Base-by-base conservation (phyloP, 2,888 invertebrate species). In the Tromatobia lineatoria region DNA sequence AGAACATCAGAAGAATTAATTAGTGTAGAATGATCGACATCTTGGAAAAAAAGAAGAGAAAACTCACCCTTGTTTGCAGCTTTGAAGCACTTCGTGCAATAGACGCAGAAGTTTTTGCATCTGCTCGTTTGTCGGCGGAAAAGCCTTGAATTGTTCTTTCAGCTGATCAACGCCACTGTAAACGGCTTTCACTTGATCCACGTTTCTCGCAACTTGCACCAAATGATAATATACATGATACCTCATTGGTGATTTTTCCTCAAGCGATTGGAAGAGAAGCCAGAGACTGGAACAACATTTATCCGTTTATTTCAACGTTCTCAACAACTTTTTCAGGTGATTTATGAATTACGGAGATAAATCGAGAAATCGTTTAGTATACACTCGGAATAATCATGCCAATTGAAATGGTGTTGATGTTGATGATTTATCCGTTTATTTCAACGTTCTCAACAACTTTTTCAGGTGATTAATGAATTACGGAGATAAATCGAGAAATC, bases 191-290 rank as follows among this genome's bases (percentile, higher is more conserved):
- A 99, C 96, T 89, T 97, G 97, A 82, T 98, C 98, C 34, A 98
- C 97, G 88, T 98, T 96, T 57, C 97, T 97, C 0, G 99, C 98
- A 78, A 99, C 96, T 94, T 97, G 97, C 25, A 99, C 96, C 89
- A 99, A 95, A 91, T 98, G 97, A 91, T 98, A 98, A 94, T 99
- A 99, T 15, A 99, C 98, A 92, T 98, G 97, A 94, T 98, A 99
- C 57, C 98, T 96, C 93, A 98, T 96, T 0, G 97, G 96, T 0
- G 98, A 97, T 87, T 96, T 95, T 85, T 97, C 96, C 89, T 98
- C 97, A 88, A 99, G 94, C 66, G 98, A 98, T 94, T 98, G 98
- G 93, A 99, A 99, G 75, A 99, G 94, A 82, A 99, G 96, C 96
- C 98, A 98, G 86, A 99, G 94, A 73, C 98, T 98, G 92, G 73